Percentiles rank a stretch among this genome's conserved stretches.
phyloP scores from a whole-genome alignment of 2,797 vertebrate species.

The Aerospiza tachiro region DNA sequence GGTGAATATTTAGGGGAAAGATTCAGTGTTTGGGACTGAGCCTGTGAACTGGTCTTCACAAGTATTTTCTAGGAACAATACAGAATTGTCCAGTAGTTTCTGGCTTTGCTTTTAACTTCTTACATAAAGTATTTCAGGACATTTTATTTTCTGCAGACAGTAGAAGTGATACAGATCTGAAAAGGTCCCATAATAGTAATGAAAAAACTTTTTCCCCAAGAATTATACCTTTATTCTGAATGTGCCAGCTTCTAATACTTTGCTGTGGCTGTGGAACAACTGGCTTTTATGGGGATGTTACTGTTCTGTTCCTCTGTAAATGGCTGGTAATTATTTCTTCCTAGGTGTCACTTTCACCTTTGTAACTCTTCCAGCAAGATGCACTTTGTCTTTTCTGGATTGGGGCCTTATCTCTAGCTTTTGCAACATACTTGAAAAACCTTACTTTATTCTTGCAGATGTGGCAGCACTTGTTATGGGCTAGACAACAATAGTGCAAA shows the following conservation, averaged over 20 bases:
- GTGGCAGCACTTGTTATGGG: neutral
- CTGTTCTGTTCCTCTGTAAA: neutral
- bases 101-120: neutral
- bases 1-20: neutral
- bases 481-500: rapidly evolving
- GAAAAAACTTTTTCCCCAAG: neutral
- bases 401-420: neutral
- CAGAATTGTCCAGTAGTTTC: neutral
- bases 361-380: neutral
- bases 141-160: neutral
- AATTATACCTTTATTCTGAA: neutral
- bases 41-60: neutral
- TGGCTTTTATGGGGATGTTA: neutral
- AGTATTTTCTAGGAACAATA: neutral
- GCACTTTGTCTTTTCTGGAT: neutral
- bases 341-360: neutral
- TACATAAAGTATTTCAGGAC: neutral
- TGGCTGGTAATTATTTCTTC: neutral
- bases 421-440: neutral
- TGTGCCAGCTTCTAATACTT: neutral
- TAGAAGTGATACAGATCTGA: neutral
- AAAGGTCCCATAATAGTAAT: neutral
- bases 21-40: neutral
- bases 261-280: no score
- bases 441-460: neutral